phyloP scores from a whole-genome alignment of 1,140 invertebrate genomes.

The Tetramorium simillimum region DNA sequence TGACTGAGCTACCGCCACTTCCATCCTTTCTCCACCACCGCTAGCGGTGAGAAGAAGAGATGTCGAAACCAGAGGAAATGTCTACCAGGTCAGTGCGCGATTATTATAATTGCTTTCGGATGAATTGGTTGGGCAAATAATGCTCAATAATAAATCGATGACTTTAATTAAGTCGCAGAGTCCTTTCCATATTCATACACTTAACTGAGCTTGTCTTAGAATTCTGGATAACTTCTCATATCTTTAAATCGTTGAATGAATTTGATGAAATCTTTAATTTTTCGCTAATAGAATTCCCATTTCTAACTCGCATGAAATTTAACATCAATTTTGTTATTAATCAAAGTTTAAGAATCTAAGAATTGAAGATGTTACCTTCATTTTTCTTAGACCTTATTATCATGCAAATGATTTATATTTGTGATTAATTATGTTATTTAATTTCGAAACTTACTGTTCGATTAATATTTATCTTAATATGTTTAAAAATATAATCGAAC shows the following conservation, averaged over 20 bases:
- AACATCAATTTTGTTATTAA: background rate
- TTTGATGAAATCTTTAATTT: background rate
- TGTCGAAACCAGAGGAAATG: slow-evolving; percentile 47
- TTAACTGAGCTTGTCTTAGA: background rate
- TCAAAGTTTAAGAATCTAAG: background rate
- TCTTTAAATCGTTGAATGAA: background rate
- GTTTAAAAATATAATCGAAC: too few species aligned
- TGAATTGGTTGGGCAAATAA: background rate
- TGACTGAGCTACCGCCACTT: slow-evolving; percentile 18
- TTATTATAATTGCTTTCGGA: slow-evolving; percentile 41
- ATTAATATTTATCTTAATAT: background rate
- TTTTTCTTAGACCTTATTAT: background rate
- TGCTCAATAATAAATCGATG: background rate
- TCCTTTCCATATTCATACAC: background rate
- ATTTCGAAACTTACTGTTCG: background rate
- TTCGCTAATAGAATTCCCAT: background rate
- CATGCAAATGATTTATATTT: background rate
- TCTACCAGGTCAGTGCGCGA: slow-evolving; percentile 41
- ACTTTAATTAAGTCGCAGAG: background rate
- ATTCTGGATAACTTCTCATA: background rate
- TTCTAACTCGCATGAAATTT: background rate
- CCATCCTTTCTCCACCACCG: background rate
- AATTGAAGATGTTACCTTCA: background rate
- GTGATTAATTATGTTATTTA: background rate
- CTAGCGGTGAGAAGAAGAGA: slow-evolving; percentile 20